Base-by-base conservation (phyloP, 92 coral and sea anemone genomes). In the Epizoanthus illoricatus region DNA sequence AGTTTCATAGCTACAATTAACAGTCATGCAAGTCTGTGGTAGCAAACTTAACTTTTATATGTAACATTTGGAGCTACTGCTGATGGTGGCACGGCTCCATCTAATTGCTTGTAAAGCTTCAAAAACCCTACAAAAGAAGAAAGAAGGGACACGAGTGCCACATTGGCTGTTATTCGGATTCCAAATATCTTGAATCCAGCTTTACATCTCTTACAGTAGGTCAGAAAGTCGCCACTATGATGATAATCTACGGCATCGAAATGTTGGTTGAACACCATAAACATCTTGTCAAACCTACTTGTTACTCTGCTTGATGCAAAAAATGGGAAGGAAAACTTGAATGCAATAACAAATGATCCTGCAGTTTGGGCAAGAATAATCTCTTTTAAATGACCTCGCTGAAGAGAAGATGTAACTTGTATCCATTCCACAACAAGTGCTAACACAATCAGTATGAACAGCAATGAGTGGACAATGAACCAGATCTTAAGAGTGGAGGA, bases 291-390 rank as follows among this genome's bases (percentile, higher is more conserved):
- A 76, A 81, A 90, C 21, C 80, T 74, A n/a, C 87, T 81, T 74
- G 94, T 90, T 19, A 85, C 91, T 73, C 79, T 74, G 70, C 94
- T 87, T 21, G 94, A 88, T 15, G 89, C 86, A 61, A 81, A 65
- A 55, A 90, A 64, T 6, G 94, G 91, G 47, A 90, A 90, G 2
- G 91, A 90, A 84, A 86, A 90, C 73, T 87, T 87, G 86, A 87
- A 84, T 3, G 93, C 85, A 20, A 87, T 88, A 17, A 90, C 41
- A 65, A 81, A 76, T 43, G 90, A 90, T 7, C 90, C 93, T 3
- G 83, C 87, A 20, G 75, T 21, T 69, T 87, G 81, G 20, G 90
- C 84, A 6, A 90, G 20, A 18, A 87, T 28, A 69, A 90, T 79
- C 16, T 73, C 74, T 19, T 65, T 57, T 8, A 87, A 39, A 56